Evolutionary conservation across 2,113 vertebrate species (phyloP).

Genomic region (Epinephelus cyanopodus): DNA sequence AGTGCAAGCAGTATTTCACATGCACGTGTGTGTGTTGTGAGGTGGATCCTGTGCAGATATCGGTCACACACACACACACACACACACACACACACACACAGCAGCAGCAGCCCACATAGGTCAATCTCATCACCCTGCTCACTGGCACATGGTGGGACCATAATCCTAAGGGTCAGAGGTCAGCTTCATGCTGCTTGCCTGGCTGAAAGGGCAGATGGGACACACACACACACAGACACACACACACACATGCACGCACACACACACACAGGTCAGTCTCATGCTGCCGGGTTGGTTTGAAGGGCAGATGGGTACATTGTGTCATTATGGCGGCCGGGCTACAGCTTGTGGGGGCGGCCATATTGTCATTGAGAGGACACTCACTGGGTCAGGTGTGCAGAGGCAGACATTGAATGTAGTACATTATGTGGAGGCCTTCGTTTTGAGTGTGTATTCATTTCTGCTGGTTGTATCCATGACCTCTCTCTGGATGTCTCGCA

Average conservation of each 20-base stretch:
- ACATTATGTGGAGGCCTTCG: background rate
- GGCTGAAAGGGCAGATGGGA: conserved; percentile 83
- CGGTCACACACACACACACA: conserved; percentile 45
- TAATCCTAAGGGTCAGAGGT: conserved; percentile 85
- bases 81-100: conserved; percentile 36
- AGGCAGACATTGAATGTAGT: conserved; percentile 29
- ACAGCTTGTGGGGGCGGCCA: conserved; percentile 67
- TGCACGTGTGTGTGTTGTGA: conserved; percentile 23
- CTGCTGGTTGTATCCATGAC: background rate
- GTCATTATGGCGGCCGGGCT: conserved; percentile 76
- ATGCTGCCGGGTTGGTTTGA: conserved; percentile 73
- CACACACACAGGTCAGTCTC: conserved; percentile 51
- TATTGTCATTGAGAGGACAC: conserved; percentile 81
- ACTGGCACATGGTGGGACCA: conserved; percentile 79
- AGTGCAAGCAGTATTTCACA: conserved; percentile 41
- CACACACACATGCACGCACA: conserved; percentile 24
- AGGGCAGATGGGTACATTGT: conserved; percentile 82
- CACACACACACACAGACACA: conserved; percentile 51
- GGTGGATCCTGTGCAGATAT: conserved; percentile 43
- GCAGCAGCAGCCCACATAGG: conserved; percentile 64
- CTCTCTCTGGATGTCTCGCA: background rate
- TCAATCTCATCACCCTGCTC: conserved; percentile 83
- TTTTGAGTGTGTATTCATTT: conserved; percentile 22
- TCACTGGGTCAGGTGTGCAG: conserved; percentile 61
- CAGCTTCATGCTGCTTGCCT: conserved; percentile 73